Percentiles rank a stretch among this genome's conserved stretches.
These are phyloP conservation scores for Leptinotarsa peninsularis DNA, from an alignment of 2,888 invertebrate genomes.

Conservation along the genomic window DNA sequence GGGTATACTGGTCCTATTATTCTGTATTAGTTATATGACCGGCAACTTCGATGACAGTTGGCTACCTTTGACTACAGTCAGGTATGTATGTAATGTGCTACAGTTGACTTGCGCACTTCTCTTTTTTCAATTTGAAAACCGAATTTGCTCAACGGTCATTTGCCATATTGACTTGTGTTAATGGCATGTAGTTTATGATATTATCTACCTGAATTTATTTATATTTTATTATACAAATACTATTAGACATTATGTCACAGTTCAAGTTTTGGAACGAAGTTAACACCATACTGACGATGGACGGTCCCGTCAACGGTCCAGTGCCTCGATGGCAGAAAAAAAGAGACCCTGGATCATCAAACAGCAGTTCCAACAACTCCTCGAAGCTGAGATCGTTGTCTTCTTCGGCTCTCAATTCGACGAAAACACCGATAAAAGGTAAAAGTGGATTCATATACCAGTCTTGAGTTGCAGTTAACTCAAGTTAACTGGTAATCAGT, in stretches of 20 bases:
- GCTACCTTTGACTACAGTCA: too few relatives aligned
- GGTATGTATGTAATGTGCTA: too few relatives aligned
- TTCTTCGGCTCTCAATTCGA: conserved; percentile 63
- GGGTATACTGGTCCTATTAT: too few relatives aligned
- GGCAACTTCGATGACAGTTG: too few relatives aligned
- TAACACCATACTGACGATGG: conserved; percentile 81
- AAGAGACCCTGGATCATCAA: conserved; percentile 44
- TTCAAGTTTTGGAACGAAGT: conserved; percentile 85
- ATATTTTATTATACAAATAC: too few relatives aligned
- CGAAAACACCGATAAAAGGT: conserved; percentile 72
- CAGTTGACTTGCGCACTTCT: too few relatives aligned
- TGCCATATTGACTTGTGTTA: neutral
- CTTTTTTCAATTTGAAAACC: neutral
- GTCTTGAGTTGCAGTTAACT: too few relatives aligned
- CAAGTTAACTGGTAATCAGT: too few relatives aligned
- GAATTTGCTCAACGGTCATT: neutral
- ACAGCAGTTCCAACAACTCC: conserved; percentile 72
- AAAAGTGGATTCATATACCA: conserved; percentile 27
- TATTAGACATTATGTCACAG: conserved; percentile 74
- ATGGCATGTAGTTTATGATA: too few relatives aligned
- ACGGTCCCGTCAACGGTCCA: conserved; percentile 84
- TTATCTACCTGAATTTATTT: too few relatives aligned
- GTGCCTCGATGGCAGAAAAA: conserved; percentile 84
- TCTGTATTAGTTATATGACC: too few relatives aligned
- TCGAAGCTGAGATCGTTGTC: conserved; percentile 71